Base-by-base conservation (phyloP, 2,888 invertebrate genomes). In the Cyaniris semiargus region DNA sequence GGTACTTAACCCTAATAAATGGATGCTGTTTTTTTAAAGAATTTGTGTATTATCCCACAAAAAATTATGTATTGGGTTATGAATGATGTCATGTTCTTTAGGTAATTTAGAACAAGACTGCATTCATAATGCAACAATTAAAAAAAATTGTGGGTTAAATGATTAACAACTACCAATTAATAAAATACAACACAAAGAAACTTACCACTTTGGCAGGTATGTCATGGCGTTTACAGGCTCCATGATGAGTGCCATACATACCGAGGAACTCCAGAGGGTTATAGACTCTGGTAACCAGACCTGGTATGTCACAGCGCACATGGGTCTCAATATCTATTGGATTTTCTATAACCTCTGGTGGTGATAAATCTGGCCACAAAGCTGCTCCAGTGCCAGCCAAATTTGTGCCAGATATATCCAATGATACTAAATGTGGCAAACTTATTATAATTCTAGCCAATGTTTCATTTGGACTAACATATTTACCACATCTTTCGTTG, bases 341-440 rank as follows among this genome's bases (percentile, higher is more conserved):
- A 0, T 83, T 85, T 70, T 86, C 85, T 60, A 82, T 83, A 0
- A 83, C 71, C 18, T 91, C 86, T 7, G 34, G 34, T 34, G 34
- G 34, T 34, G 34, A 34, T 34, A 34, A 5, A 34, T 34, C 34
- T 34, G 85, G 80, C 0, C 87, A 84, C n/a, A 95, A 94, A 18
- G 96, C 96, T 38, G 96, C 96, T 74, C 97, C 97, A 77, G 96
- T 96, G 18, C 98, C 98, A 66, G 98, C 98, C 81, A 99, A 94
- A 94, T 99, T 99, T 23, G 99, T 99, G 18, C 98, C 98, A 4
- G 99, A 98, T 86, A 99, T 98, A 90, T 99, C 99, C 83, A 99
- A 92, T 34, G 97, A 97, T 70, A 95, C 95, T 79, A 99, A 91
- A 76, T 95, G 89, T 0, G 97, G 97, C 83, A 99, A 94, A 85